Evolutionary conservation across 2,888 invertebrate species (phyloP).

Genomic region (Tetragonula carbonaria): DNA sequence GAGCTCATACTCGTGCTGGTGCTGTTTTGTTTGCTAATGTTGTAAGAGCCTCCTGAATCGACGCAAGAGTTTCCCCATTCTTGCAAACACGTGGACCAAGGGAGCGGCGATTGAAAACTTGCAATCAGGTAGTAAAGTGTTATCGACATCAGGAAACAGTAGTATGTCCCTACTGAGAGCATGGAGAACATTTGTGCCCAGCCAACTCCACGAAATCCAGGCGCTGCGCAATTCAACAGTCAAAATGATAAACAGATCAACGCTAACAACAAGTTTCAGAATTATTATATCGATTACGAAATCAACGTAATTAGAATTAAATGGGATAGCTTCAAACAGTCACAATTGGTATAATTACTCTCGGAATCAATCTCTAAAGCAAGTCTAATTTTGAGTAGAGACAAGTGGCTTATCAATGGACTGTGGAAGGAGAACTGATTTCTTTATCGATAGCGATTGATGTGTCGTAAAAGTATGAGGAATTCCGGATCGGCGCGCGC

Average conservation of each 20-base stretch:
- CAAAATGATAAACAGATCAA: neutral
- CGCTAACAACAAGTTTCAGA: neutral
- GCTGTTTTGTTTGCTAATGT: slow-evolving; percentile 26
- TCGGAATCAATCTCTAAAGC: neutral
- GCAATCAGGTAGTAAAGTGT: slow-evolving; percentile 83
- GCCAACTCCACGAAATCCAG: slow-evolving; percentile 90
- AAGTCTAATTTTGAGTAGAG: neutral
- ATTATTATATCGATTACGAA: neutral
- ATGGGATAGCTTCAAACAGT: neutral
- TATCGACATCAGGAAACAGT: slow-evolving; percentile 84
- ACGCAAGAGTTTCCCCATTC: slow-evolving; percentile 79
- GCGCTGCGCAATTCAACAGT: slow-evolving; percentile 81
- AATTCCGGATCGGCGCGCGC: neutral
- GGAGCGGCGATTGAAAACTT: slow-evolving; percentile 83
- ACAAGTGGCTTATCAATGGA: too few relatives aligned
- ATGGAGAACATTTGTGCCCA: slow-evolving; percentile 84
- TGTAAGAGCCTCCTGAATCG: slow-evolving; percentile 63
- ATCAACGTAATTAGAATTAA: neutral
- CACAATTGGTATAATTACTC: too few relatives aligned
- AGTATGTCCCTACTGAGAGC: slow-evolving; percentile 80
- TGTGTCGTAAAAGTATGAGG: neutral
- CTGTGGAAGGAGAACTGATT: neutral
- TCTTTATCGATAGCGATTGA: neutral
- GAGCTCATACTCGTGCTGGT: slow-evolving; percentile 64
- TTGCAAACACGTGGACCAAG: slow-evolving; percentile 83